phyloP scores from a whole-genome alignment of 2,113 vertebrate genomes.

The Serinus canaria region DNA sequence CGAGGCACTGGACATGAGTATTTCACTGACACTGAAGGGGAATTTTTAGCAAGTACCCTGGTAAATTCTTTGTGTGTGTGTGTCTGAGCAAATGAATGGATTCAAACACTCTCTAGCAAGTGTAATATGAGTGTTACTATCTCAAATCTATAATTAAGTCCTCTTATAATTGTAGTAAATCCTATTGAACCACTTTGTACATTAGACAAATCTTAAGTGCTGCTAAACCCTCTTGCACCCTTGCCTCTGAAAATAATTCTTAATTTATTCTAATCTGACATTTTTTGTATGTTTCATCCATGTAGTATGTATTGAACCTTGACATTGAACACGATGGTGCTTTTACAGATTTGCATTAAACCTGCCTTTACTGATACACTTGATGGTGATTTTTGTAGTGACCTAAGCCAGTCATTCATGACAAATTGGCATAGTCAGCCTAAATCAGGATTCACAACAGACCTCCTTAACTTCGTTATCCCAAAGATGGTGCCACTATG shows the following conservation, averaged over 20 bases:
- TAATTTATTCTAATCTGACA: background rate
- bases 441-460: background rate
- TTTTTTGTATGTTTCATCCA: background rate
- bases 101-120: background rate
- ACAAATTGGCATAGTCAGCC: background rate
- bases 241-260: background rate
- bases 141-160: background rate
- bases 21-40: background rate
- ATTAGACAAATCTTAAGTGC: background rate
- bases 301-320: background rate
- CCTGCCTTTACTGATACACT: background rate
- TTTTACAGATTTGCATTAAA: background rate
- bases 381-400: background rate
- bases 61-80: background rate
- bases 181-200: background rate
- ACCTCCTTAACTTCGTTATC: background rate
- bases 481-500: rapidly evolving
- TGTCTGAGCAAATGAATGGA: background rate
- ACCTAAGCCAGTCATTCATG: background rate
- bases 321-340: rapidly evolving
- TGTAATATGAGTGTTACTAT: background rate
- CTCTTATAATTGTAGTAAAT: background rate
- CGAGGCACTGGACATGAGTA: background rate
- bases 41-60: background rate
- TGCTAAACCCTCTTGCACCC: background rate